phyloP scores from a whole-genome alignment of 2,888 invertebrate genomes.

The Pammene fasciana region DNA sequence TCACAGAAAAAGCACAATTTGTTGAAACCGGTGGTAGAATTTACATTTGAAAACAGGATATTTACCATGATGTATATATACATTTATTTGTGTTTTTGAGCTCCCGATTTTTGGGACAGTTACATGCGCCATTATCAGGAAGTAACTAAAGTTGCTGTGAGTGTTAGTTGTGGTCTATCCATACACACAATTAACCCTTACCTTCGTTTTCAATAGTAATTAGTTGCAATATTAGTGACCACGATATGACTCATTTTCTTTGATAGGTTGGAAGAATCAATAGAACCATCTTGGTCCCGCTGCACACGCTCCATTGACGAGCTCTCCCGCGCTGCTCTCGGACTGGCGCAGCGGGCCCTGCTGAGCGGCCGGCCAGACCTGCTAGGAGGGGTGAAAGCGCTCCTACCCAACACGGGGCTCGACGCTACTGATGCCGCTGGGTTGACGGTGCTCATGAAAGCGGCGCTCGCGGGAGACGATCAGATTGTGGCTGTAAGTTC shows the following conservation, averaged over 20 bases:
- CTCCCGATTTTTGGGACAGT: too few species aligned
- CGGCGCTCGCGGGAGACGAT: slow-evolving; percentile 91
- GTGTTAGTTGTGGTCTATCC: too few species aligned
- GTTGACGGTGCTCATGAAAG: slow-evolving; percentile 92
- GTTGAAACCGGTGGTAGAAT: too few species aligned
- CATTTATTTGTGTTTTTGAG: too few species aligned
- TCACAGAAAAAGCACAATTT: too few species aligned
- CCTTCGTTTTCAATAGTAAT: not conserved
- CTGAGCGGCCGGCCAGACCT: slow-evolving; percentile 91
- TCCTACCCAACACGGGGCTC: slow-evolving; percentile 87
- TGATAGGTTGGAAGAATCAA: slow-evolving; percentile 82
- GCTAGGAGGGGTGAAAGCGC: slow-evolving; percentile 88
- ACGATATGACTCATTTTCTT: not conserved
- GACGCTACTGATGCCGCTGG: slow-evolving; percentile 92
- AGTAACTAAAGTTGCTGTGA: too few species aligned
- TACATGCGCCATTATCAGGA: too few species aligned
- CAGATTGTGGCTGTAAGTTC: slow-evolving; percentile 83
- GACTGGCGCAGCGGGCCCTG: slow-evolving; percentile 91
- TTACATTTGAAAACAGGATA: too few species aligned
- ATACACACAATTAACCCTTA: too few species aligned
- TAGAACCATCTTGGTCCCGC: slow-evolving; percentile 76
- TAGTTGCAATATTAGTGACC: too few species aligned
- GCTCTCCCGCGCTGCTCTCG: slow-evolving; percentile 86
- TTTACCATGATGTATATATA: too few species aligned
- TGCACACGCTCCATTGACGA: slow-evolving; percentile 75